These are phyloP conservation scores for Drosophila putrida DNA, from an alignment of 2,888 invertebrate species.

Conservation along the genomic window DNA sequence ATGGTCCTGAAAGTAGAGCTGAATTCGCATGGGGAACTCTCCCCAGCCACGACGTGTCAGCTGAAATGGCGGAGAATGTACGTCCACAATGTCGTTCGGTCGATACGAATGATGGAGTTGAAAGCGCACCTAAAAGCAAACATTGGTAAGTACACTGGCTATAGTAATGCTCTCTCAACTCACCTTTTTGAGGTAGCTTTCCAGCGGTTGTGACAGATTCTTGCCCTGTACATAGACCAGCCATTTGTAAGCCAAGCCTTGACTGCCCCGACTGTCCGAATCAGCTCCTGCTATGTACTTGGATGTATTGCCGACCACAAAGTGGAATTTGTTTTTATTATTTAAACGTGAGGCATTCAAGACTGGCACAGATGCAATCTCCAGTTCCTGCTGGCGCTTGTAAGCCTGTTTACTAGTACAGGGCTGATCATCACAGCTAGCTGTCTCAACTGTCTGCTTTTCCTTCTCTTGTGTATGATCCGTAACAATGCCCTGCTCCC, in stretches of 20 bases:
- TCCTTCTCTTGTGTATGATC: slow-evolving; percentile 69
- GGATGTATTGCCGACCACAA: slow-evolving; percentile 90
- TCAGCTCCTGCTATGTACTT: slow-evolving; percentile 89
- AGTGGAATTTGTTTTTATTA: slow-evolving; percentile 87
- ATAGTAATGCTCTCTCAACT: neutral
- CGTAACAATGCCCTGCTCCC: slow-evolving; percentile 79
- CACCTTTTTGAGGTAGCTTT: slow-evolving; percentile 90
- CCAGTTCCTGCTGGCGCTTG: slow-evolving; percentile 30
- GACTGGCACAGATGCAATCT: slow-evolving; percentile 18
- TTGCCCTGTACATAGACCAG: slow-evolving; percentile 93
- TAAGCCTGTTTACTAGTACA: slow-evolving; percentile 61
- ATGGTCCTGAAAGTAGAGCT: slow-evolving; percentile 91
- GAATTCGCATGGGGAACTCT: slow-evolving; percentile 93
- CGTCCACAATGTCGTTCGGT: slow-evolving; percentile 93
- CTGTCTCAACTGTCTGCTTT: neutral
- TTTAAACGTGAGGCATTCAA: slow-evolving; percentile 86
- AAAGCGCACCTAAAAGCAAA: slow-evolving; percentile 86
- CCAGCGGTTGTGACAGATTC: slow-evolving; percentile 87
- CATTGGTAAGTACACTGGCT: neutral
- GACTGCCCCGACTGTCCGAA: slow-evolving; percentile 86
- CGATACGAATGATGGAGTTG: slow-evolving; percentile 94
- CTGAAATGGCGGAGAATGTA: slow-evolving; percentile 93
- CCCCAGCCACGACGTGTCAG: slow-evolving; percentile 95
- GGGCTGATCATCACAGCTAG: slow-evolving; percentile 53
- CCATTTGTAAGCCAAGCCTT: slow-evolving; percentile 95